These are phyloP conservation scores for Bellardia pandia DNA, from an alignment of 2,888 invertebrate genomes.

Conservation along the genomic window DNA sequence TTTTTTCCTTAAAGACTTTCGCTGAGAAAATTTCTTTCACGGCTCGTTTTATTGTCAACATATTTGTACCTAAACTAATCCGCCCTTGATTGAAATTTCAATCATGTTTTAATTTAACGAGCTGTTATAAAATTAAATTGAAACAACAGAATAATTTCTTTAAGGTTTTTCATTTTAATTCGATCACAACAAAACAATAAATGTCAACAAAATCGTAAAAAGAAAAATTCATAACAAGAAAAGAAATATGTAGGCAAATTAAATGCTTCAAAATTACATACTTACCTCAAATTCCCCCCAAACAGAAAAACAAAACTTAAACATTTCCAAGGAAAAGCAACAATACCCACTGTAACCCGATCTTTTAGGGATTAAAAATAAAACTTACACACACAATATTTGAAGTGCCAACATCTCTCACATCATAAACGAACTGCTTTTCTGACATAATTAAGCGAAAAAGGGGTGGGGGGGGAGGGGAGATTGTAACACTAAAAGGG, in stretches of 20 bases:
- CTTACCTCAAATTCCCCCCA: not conserved
- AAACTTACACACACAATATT: conserved; percentile 11
- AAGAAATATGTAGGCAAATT: not conserved
- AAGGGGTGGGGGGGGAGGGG: conserved; percentile 23
- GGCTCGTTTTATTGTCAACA: not conserved
- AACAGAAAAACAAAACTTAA: conserved; percentile 14
- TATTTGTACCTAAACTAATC: not conserved
- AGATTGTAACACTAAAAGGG: conserved; percentile 5
- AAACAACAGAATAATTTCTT: not conserved
- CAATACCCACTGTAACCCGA: conserved; percentile 49
- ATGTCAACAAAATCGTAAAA: conserved; percentile 58
- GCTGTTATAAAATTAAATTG: conserved; percentile 53
- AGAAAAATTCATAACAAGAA: conserved; percentile 57
- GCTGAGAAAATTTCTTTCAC: conserved; percentile 13
- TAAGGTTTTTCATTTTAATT: not conserved
- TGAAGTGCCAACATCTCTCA: conserved; percentile 66
- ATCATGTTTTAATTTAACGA: conserved; percentile 54
- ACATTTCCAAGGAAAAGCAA: not conserved
- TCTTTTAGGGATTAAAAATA: conserved; percentile 56
- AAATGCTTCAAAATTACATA: conserved; percentile 18
- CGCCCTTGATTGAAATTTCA: conserved; percentile 4
- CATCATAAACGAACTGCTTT: conserved; percentile 49
- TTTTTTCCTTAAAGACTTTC: too few species aligned
- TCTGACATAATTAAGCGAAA: conserved; percentile 42
- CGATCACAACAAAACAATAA: conserved; percentile 34